A percentile compares a stretch with the other conserved stretches of the same genome.
phyloP scores from a whole-genome alignment of 2,113 vertebrate genomes.

The Corapipo altera region DNA sequence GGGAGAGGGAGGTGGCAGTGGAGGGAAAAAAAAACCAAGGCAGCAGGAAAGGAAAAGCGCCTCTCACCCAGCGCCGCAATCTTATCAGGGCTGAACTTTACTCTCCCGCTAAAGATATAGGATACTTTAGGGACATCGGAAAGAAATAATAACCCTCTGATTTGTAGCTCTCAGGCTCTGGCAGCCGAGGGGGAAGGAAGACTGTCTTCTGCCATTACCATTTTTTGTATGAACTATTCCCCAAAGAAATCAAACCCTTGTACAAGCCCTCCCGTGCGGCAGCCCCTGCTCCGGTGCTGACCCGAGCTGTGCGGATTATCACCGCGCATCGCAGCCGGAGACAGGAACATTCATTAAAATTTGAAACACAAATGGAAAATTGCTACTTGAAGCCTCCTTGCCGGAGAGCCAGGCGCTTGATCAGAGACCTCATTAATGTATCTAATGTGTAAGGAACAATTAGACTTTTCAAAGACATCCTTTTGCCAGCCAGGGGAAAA shows the following conservation, averaged over 20 bases:
- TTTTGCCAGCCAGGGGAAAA: neutral
- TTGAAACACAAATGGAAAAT: conserved; percentile 79
- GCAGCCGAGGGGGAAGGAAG: neutral
- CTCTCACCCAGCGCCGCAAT: conserved; percentile 28
- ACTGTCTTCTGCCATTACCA: conserved; percentile 26
- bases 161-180: conserved; percentile 52
- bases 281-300: conserved; percentile 42
- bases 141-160: conserved; percentile 63
- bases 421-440: conserved; percentile 71
- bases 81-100: conserved; percentile 70
- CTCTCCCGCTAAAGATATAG: conserved; percentile 59
- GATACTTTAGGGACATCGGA: conserved; percentile 66
- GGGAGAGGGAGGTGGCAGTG: neutral
- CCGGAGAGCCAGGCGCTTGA: conserved; percentile 56
- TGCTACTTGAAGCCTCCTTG: conserved; percentile 75
- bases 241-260: conserved; percentile 67
- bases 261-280: conserved; percentile 29
- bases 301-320: conserved; percentile 44
- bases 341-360: conserved; percentile 76
- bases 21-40: neutral
- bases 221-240: conserved; percentile 54
- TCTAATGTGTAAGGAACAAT: conserved; percentile 56
- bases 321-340: conserved; percentile 48
- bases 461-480: conserved; percentile 39
- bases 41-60: neutral